Percentiles rank a stretch among this genome's conserved stretches.
These are phyloP conservation scores for Ecliptopera silaceata DNA, from an alignment of 2,888 invertebrate species.

Conservation along the genomic window DNA sequence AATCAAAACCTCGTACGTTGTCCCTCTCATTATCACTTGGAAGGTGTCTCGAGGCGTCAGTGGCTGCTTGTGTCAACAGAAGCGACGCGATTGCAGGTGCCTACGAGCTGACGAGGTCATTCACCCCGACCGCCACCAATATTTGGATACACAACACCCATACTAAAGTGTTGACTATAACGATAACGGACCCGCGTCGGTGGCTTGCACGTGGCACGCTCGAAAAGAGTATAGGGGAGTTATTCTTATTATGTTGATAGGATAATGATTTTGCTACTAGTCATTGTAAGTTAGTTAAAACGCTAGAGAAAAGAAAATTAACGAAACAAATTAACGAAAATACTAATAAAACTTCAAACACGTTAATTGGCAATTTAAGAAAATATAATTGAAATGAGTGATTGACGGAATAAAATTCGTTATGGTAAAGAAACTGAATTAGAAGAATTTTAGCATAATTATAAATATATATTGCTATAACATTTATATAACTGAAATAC, in stretches of 20 bases:
- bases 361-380: not conserved
- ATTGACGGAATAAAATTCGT: not conserved
- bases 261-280: conserved; percentile 20
- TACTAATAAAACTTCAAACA: not conserved
- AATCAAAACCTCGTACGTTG: not conserved
- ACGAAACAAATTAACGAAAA: not conserved
- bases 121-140: conserved; percentile 72
- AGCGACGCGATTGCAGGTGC: conserved; percentile 77
- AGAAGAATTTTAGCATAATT: not conserved
- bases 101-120: conserved; percentile 61
- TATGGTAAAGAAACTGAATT: not conserved
- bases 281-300: conserved; percentile 5
- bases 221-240: conserved; percentile 44
- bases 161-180: conserved; percentile 49
- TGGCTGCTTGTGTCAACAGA: conserved; percentile 73
- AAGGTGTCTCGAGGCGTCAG: conserved; percentile 56
- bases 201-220: conserved; percentile 50
- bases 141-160: conserved; percentile 74
- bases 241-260: conserved; percentile 36
- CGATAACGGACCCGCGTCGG: conserved; percentile 63
- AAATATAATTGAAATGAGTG: not conserved
- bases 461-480: not conserved
- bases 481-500: not conserved
- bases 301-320: not conserved
- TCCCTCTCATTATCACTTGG: conserved; percentile 67